Base-by-base conservation (phyloP, 2,797 vertebrate species). In the Pelochelys cantorii region DNA sequence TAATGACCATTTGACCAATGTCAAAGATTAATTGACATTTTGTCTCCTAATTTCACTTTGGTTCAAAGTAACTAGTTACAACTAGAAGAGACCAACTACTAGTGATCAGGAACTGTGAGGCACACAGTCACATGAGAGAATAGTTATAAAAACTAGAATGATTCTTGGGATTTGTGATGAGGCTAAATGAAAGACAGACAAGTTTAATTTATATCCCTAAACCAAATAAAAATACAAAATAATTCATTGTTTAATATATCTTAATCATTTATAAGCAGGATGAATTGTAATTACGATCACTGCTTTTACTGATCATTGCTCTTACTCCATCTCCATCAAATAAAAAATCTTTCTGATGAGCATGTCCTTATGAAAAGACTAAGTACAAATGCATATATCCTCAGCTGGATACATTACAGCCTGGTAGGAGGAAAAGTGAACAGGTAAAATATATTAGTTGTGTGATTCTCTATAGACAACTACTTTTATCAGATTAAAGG, bases 401-500 rank as follows among this genome's bases (percentile, higher is more conserved):
- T 89, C 78, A 54, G 78, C 71, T 65, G 87, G 78, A 13, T 48
- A 25, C 65, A 3, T 27, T 53, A 20, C 53, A 59, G 56, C 10
- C 27, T n/a, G 1, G 0, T 3, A 4, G 18, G 42, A 83, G 68
- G 84, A 23, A 60, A 52, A 74, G n/a, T 1, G 17, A 89, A 37
- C 27, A 68, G 27, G 17, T 17, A 62, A 14, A 5, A 8, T 1
- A 13, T 12, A 12, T 9, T 53, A 37, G 54, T 53, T 27, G 52
- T 2, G 13, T 18, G n/a, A 29, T 48, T 85, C 87, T 57, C 78
- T 48, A 74, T 7, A 82, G 81, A 62, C 15, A 81, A 23, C 14
- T 55, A 27, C 93, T 89, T 78, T 60, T 29, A 86, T 52, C 80
- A 78, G 65, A 78, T 77, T 86, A 89, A 89, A 83, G 77, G 68